Base-by-base conservation (phyloP, 2,888 invertebrate genomes). In the Acanthoscelides obtectus region DNA sequence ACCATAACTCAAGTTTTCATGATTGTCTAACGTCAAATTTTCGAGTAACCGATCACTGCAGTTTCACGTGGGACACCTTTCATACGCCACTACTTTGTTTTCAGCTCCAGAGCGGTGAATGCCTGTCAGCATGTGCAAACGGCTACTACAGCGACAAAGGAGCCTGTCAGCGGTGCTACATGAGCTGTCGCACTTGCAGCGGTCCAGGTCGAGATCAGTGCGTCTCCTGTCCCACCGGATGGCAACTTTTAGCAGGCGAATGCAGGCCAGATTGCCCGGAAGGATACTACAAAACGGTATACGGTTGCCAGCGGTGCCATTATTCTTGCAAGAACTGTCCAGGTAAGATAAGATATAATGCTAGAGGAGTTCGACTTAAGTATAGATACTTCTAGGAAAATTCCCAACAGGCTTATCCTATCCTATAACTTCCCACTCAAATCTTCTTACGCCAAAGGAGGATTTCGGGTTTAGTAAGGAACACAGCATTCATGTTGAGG, bases 111-210 rank as follows among this genome's bases (percentile, higher is more conserved):
- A 93, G 93, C 75, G 95, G 95, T 27, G 92, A 93, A 74, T 96
- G 96, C 83, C 88, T 92, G 72, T 92, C 94, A 0, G 89, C 93
- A 1, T 96, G 95, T 80, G 93, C 94, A 69, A 89, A 82, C 78
- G 95, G 95, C 69, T 95, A 94, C 85, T 96, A 94, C 86, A 95
- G 94, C 80, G 96, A 96, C 83, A 90, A 93, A 12, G 94, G 95
- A 27, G 89, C 90, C 17, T 96, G 96, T 81, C 88, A 92, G 66
- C 92, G 94, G 81, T 96, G 96, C 84, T 94, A 95, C 83, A 87
- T 94, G 72, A 93, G 94, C 70, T 96, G 96, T 81, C 90, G 90
- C 80, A 94, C 95, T 6, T 96, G 95, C 83, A 93, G 93, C 77
- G 96, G 96, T 0, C 94, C 95, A 0, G 88, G 93, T 66, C 89